phyloP scores from a whole-genome alignment of 2,113 vertebrate species.

The Aphyosemion australe region DNA sequence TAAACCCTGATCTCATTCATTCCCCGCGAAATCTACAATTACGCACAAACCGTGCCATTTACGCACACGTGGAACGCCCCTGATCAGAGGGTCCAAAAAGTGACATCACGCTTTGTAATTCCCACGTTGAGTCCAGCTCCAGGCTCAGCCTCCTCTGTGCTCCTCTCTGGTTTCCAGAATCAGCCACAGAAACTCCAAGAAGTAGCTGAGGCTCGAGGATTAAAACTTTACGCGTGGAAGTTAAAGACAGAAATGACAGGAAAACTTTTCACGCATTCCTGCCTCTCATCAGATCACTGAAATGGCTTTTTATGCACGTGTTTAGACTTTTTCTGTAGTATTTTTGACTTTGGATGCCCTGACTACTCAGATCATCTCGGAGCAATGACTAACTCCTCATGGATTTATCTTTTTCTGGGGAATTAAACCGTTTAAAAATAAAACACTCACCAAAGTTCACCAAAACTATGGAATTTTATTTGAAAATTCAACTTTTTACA shows the following conservation, averaged over 20 bases:
- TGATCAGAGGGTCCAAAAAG: slow-evolving; percentile 65
- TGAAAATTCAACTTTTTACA: slow-evolving; percentile 65
- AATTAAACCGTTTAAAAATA: slow-evolving; percentile 36
- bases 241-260: slow-evolving; percentile 19
- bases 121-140: slow-evolving; percentile 78
- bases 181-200: slow-evolving; percentile 21
- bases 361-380: slow-evolving; percentile 42
- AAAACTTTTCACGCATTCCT: slow-evolving; percentile 15
- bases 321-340: background rate
- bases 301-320: slow-evolving; percentile 1
- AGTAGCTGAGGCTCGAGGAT: slow-evolving; percentile 30
- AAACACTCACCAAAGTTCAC: slow-evolving; percentile 2
- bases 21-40: slow-evolving; percentile 48
- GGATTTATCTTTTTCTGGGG: slow-evolving; percentile 45
- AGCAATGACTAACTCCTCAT: slow-evolving; percentile 57
- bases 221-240: slow-evolving; percentile 21
- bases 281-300: slow-evolving; percentile 9
- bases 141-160: slow-evolving; percentile 45
- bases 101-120: slow-evolving; percentile 82
- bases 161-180: slow-evolving; percentile 12
- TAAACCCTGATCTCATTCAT: slow-evolving; percentile 33
- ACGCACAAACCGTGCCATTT: slow-evolving; percentile 57
- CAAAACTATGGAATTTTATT: slow-evolving; percentile 70
- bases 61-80: slow-evolving; percentile 63
- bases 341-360: slow-evolving; percentile 24